Base-by-base conservation (phyloP, 2,113 vertebrate genomes). In the Oncorhynchus tshawytscha region DNA sequence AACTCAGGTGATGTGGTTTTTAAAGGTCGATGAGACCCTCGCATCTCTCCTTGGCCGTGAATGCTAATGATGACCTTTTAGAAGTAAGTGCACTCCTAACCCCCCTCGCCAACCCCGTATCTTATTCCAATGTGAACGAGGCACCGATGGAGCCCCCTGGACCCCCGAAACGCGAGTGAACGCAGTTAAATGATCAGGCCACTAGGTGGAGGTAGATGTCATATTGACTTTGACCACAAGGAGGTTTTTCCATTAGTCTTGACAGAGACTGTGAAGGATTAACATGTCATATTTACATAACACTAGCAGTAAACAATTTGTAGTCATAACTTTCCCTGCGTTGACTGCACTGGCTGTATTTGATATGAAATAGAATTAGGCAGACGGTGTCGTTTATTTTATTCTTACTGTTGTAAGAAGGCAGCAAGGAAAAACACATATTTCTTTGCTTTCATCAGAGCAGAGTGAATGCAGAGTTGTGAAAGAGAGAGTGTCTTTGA, bases 111-210 rank as follows among this genome's bases (percentile, higher is more conserved):
- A 45, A 11, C 0, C 39, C 39, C 9, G 9, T 45, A 45, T 45
- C 39, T 11, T 45, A 9, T 45, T 11, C 39, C 86, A 94, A 92
- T 91, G 92, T 54, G 86, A 91, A 70, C 80, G 25, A 78, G 90
- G 93, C 75, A 79, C 34, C 48, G 87, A 89, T 16, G 92, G 92
- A 71, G 78, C 85, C 3, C 87, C 85, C 0, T 92, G 91, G 22
- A 72, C 2, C 45, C 82, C 88, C 0, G 92, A 91, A 0, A 25
- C 71, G 59, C 70, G 76, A 29, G 91, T 94, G 78, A 92, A 91
- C 88, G 73, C 29, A 54, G 2, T 67, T 29, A 34, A 60, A 18
- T 27, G 1, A 2, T 29, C 4, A 29, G 3, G 22, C 66, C 84
- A 82, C 67, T 8, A 54, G 69, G 77, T 57, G 76, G 70, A 71